These are phyloP conservation scores for Proales similis DNA, from an alignment of 1,140 invertebrate species.

Conservation along the genomic window DNA sequence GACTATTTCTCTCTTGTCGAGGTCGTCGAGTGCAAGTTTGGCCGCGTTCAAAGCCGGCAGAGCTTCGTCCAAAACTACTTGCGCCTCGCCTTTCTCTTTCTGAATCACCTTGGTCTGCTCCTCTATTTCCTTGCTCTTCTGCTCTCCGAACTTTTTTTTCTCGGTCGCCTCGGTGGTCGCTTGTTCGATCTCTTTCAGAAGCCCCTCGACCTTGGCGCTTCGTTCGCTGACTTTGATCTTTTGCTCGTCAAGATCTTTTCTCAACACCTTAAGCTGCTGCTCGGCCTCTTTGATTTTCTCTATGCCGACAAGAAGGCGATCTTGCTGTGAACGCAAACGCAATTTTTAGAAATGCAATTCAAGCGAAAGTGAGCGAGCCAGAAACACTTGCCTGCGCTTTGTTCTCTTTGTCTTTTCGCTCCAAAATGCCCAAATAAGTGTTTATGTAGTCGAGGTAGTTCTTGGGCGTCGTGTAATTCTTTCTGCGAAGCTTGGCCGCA, in stretches of 20 bases:
- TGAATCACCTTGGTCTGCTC: conserved; percentile 67
- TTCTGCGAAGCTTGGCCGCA: conserved; percentile 62
- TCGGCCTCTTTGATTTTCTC: conserved; percentile 71
- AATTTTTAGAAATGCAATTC: not conserved
- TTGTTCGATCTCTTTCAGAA: conserved; percentile 62
- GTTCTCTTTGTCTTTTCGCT: conserved; percentile 63
- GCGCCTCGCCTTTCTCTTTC: conserved; percentile 71
- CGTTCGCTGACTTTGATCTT: conserved; percentile 68
- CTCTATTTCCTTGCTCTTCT: conserved; percentile 56
- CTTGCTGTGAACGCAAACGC: conserved; percentile 58
- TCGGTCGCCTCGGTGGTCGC: conserved; percentile 61
- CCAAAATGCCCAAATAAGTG: conserved; percentile 66
- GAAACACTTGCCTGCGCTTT: no score
- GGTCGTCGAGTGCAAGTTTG: conserved; percentile 64
- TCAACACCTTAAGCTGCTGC: conserved; percentile 64
- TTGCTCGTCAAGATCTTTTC: conserved; percentile 66
- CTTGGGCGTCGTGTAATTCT: conserved; percentile 78
- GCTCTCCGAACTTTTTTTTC: conserved; percentile 58
- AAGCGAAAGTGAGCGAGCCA: conserved; percentile 51
- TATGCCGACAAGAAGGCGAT: conserved; percentile 63
- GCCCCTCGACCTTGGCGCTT: conserved; percentile 64
- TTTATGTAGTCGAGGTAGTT: conserved; percentile 78
- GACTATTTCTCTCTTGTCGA: conserved; percentile 79
- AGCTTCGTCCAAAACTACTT: conserved; percentile 66
- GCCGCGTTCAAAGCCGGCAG: conserved; percentile 73